Conservation (phyloP, 2,113 vertebrate species). For the Laterallus jamaicensis region DNA sequence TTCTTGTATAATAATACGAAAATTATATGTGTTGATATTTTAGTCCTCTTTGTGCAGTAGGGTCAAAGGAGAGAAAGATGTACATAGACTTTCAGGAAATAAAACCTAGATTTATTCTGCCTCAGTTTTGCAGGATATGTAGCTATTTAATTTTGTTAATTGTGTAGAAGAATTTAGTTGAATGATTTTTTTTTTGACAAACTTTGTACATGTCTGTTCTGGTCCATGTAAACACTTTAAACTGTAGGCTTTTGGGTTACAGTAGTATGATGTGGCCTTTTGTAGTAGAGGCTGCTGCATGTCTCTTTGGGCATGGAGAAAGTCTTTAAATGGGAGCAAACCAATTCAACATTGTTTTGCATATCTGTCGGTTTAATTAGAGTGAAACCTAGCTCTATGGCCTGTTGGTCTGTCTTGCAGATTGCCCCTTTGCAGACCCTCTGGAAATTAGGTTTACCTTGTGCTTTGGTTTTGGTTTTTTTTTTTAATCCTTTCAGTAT, state of each 20-base stretch:
- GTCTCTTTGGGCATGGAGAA: not conserved
- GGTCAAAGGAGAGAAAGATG: not conserved
- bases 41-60: not conserved
- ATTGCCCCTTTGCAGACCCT: not conserved
- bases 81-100: not conserved
- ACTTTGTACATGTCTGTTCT: not conserved
- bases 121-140: not conserved
- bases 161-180: not conserved
- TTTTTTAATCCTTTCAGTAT: not conserved
- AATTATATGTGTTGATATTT: not conserved
- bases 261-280: not conserved
- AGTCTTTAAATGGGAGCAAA: not conserved
- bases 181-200: not conserved
- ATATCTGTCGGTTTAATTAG: not conserved
- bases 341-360: not conserved
- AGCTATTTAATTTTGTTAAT: not conserved
- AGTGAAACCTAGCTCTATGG: not conserved
- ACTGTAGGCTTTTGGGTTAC: not conserved
- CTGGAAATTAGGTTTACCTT: not conserved
- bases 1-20: not conserved
- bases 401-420: not conserved
- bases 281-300: not conserved
- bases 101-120: not conserved
- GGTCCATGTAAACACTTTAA: not conserved
- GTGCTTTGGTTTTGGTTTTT: not conserved